These are phyloP conservation scores for Pterostichus madidus DNA, from an alignment of 2,888 invertebrate genomes.

Conservation along the genomic window DNA sequence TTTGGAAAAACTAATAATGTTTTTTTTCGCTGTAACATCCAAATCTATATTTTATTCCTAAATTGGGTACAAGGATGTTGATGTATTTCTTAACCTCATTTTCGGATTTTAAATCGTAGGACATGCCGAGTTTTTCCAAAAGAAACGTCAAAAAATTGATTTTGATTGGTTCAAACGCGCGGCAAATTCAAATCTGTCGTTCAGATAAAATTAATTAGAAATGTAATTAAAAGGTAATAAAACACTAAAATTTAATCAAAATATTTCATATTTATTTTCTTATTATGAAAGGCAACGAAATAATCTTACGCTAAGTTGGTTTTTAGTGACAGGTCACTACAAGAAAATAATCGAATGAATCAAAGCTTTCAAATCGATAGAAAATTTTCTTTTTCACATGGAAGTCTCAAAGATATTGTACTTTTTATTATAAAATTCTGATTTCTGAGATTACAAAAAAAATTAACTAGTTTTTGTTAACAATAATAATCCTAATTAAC, in stretches of 20 bases:
- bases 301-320: constrained; percentile 52
- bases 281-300: constrained; percentile 64
- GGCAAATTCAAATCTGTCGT: too few species aligned
- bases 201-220: too few species aligned
- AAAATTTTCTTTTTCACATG: constrained; percentile 22
- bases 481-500: constrained; percentile 62
- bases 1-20: constrained; percentile 70
- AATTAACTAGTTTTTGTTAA: constrained; percentile 57
- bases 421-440: constrained; percentile 46
- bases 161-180: background rate
- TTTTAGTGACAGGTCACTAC: constrained; percentile 30
- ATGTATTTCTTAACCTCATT: constrained; percentile 93
- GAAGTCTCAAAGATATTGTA: constrained; percentile 55
- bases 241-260: constrained; percentile 52
- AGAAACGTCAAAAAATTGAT: background rate
- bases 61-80: too few species aligned
- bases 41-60: constrained; percentile 96
- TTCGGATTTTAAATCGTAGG: constrained; percentile 89
- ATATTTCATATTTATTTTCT: constrained; percentile 66
- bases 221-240: background rate
- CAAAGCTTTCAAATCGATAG: background rate
- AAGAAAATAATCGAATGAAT: background rate
- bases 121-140: constrained; percentile 77
- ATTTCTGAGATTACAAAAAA: constrained; percentile 56
- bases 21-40: constrained; percentile 94